These are phyloP conservation scores for Pampusana beccarii DNA, from an alignment of 2,113 vertebrate species.

Conservation along the genomic window DNA sequence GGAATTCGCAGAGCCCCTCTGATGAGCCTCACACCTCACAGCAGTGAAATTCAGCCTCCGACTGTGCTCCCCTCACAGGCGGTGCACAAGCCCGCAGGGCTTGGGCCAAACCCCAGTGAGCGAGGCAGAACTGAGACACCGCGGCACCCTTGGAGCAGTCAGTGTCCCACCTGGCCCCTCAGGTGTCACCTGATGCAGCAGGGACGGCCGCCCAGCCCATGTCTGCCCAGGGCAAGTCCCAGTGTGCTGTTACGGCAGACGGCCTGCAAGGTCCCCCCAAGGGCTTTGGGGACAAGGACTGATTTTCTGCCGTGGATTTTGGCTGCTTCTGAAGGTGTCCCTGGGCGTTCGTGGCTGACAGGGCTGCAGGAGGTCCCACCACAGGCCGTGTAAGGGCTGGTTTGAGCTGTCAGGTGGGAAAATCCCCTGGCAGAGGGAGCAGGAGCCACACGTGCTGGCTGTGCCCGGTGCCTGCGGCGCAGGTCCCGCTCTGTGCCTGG, in stretches of 20 bases:
- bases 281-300: background rate
- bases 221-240: accelerated
- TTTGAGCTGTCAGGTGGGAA: background rate
- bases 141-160: accelerated
- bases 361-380: background rate
- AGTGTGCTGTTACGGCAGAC: background rate
- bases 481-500: accelerated
- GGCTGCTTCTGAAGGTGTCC: accelerated
- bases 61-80: background rate
- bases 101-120: accelerated
- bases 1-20: background rate
- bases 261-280: background rate
- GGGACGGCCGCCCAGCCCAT: background rate
- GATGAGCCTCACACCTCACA: background rate
- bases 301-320: background rate
- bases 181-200: background rate
- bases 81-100: background rate
- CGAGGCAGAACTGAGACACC: accelerated
- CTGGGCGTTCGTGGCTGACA: accelerated
- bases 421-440: accelerated
- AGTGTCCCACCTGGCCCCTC: background rate
- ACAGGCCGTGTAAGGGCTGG: background rate
- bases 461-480: background rate
- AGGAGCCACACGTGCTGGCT: accelerated
- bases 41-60: background rate